phyloP scores from a whole-genome alignment of 2,888 invertebrate genomes.

The Trissolcus brochymenae region DNA sequence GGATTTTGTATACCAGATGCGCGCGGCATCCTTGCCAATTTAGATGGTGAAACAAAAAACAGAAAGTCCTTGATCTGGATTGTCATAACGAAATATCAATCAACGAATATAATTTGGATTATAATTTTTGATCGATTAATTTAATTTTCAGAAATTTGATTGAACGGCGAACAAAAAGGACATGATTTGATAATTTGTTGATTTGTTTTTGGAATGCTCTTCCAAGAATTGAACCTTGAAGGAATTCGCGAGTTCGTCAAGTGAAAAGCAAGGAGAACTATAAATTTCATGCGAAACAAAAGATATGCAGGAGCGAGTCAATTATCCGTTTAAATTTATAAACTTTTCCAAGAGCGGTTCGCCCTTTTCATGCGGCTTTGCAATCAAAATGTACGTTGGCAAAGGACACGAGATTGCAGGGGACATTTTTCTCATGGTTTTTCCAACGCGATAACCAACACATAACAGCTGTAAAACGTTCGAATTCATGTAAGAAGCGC shows the following conservation, averaged over 20 bases:
- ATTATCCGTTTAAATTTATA: conserved; percentile 63
- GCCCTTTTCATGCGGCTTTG: conserved; percentile 13
- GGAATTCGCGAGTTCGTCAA: too few species aligned
- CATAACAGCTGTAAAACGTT: conserved; percentile 21
- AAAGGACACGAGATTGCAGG: conserved; percentile 29
- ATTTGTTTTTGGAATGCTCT: too few species aligned
- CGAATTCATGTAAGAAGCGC: conserved; percentile 65
- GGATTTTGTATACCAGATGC: conserved; percentile 9
- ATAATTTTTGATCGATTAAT: background rate
- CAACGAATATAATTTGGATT: too few species aligned
- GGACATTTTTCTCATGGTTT: conserved; percentile 41
- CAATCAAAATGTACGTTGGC: conserved; percentile 32
- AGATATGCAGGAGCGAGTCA: conserved; percentile 56
- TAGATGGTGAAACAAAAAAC: background rate
- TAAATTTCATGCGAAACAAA: background rate
- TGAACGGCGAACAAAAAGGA: too few species aligned
- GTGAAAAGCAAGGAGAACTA: background rate
- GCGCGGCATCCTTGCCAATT: conserved; percentile 21
- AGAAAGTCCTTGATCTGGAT: too few species aligned
- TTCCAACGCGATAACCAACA: conserved; percentile 58
- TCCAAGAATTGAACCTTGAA: too few species aligned
- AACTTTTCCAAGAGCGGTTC: conserved; percentile 62
- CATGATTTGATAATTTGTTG: too few species aligned
- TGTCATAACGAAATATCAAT: too few species aligned
- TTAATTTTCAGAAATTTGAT: background rate